phyloP scores from a whole-genome alignment of 2,888 invertebrate genomes.

The Monoplex corrugatus region DNA sequence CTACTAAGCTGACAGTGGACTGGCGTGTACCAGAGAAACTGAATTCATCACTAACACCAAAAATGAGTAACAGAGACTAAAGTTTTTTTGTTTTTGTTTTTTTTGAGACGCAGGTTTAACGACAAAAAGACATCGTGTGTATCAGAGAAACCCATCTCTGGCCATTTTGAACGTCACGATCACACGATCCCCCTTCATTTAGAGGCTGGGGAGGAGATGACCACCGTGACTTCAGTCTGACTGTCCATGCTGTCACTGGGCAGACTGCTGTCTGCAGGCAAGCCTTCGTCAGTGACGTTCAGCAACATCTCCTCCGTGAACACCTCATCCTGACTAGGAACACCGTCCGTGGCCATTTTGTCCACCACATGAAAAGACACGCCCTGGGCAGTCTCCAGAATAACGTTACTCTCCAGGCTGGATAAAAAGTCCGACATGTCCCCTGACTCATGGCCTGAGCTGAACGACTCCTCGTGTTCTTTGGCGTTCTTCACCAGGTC shows the following conservation, averaged over 20 bases:
- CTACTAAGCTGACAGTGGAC: neutral
- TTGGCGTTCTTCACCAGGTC: neutral
- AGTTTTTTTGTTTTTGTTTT: neutral
- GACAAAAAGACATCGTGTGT: neutral
- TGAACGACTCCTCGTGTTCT: constrained; percentile 37
- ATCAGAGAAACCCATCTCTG: neutral
- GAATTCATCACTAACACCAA: neutral
- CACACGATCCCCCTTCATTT: neutral
- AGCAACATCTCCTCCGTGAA: constrained; percentile 1
- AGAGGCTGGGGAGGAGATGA: neutral
- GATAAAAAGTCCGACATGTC: constrained; percentile 28
- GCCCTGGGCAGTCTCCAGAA: constrained; percentile 42
- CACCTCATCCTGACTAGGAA: neutral
- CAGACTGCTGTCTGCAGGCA: neutral
- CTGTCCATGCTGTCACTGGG: neutral
- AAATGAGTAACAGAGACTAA: neutral
- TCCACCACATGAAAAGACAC: constrained; percentile 18
- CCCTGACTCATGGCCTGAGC: constrained; percentile 38
- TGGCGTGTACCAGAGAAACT: neutral
- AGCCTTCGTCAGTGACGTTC: neutral
- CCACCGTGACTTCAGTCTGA: constrained; percentile 23
- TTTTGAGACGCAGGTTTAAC: neutral
- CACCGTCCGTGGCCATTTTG: neutral
- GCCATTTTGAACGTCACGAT: neutral
- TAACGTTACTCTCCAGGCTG: constrained; percentile 36